Evolutionary conservation across 2,888 invertebrate genomes (phyloP).

Genomic region (Pammene fasciana): DNA sequence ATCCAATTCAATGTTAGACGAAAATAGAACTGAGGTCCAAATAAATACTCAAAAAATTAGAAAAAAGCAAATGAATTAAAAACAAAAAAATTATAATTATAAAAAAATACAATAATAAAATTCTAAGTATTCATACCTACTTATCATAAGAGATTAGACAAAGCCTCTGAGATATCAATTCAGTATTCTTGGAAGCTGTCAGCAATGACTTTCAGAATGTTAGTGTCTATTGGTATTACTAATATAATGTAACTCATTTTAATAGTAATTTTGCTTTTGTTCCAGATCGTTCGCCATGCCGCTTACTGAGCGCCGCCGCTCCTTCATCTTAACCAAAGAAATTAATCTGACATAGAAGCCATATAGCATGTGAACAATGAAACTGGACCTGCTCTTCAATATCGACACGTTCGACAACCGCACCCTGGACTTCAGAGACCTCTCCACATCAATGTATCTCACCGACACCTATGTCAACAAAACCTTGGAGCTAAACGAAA

Average conservation of each 20-base stretch:
- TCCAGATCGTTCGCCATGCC: constrained; percentile 21
- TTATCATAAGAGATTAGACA: too few species aligned
- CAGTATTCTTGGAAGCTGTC: too few species aligned
- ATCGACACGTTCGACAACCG: constrained; percentile 60
- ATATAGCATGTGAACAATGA: constrained; percentile 71
- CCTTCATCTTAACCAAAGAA: constrained; percentile 57
- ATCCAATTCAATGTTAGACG: too few species aligned
- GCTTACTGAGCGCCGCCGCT: not conserved
- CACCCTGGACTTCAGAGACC: constrained; percentile 67
- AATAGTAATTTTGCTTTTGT: not conserved
- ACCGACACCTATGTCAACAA: constrained; percentile 70
- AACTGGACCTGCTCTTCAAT: constrained; percentile 63
- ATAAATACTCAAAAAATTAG: too few species aligned
- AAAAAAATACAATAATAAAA: too few species aligned
- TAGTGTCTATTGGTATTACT: too few species aligned
- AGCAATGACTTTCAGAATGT: too few species aligned
- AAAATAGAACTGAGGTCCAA: too few species aligned
- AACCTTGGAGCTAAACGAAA: constrained; percentile 66
- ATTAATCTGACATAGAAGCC: constrained; percentile 60
- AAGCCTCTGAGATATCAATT: too few species aligned
- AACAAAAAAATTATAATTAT: too few species aligned
- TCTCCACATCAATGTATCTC: constrained; percentile 78
- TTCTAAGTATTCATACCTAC: too few species aligned
- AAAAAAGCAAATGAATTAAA: too few species aligned
- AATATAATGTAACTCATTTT: not conserved